Evolutionary conservation across 2,888 invertebrate species (phyloP), one percentile per base, ranked within the genome.

Genomic region (Miltochrista miniata): DNA sequence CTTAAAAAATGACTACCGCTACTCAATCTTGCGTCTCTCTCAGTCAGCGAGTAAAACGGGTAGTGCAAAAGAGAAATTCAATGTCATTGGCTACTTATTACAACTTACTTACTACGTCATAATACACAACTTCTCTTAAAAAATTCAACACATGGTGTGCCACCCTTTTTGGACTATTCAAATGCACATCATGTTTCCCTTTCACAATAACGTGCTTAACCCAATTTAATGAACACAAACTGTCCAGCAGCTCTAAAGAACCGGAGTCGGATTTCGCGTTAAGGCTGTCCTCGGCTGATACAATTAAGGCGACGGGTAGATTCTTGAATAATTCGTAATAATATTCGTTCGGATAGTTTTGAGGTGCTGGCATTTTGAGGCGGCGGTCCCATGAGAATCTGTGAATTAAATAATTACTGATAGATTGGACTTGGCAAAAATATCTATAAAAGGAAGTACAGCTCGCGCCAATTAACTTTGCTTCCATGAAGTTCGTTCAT

Each of bases 171-270:
- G 95, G 94, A 59, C 90, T 69, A 7, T 92, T 93, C 37, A 93
- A 90, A 71, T 95, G 95, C 0, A 94, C 92, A 63, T 95, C 94
- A 58, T 95, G 95, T 35, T 86, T 83, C 0, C 94, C 95, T 0
- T 87, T 76, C 0, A 94, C 90, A 1, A 48, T 54, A 0, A 77
- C 40, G 1, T 78, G 31, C 1, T 54, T 55, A 11, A 72, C 77
- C 52, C 70, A 53, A 1, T 61, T 48, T 14, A 53, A n/a, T 3
- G 18, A 29, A 15, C 15, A 30, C 33, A 53, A 13, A 45, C 37
- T 53, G 2, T 24, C 12, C 13, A 53, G 10, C 0, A 53, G 41
- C 13, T 48, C 48, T 13, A 45, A 10, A 8, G 52, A 44, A 1
- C 45, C 52, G 10, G 18, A 42, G 11, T 35, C n/a, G 1, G 47